Evolutionary conservation across 2,113 vertebrate genomes (phyloP), one percentile per base, ranked within the genome.

Genomic region (Dendrocopos noguchii): DNA sequence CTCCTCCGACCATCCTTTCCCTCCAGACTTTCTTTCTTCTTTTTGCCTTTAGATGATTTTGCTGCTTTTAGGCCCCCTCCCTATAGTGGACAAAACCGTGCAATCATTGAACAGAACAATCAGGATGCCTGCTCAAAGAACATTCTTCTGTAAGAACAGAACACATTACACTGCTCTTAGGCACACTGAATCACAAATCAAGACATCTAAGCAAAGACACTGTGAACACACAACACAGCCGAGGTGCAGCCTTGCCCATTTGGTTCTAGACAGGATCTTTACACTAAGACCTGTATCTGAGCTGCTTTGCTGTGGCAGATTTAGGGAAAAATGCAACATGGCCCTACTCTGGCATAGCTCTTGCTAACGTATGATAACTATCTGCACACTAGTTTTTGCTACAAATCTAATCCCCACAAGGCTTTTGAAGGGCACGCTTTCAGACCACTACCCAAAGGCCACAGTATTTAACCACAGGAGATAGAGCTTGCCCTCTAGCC

Each of bases 1-100:
- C n/a, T n/a, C n/a, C n/a, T n/a, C n/a, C n/a, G n/a, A n/a, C 98
- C 98, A 89, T 98, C 98, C 94, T 99, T 99, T 91, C 98, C 98
- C 87, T 99, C 99, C 94, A 98, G 97, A 94, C 95, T 98, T 80
- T 98, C 98, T 68, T 98, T 98, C 80, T 98, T 98, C 97, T 98
- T 99, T 96, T 98, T 98, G 80, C 98, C 98, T 98, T 98, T 98
- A 90, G 97, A 97, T 50, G 97, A 95, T 86, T 98, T 98, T 93
- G 96, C 71, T 87, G 94, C 89, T 93, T 98, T 98, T 91, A 98
- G 88, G 12, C 91, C 74, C 42, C 94, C 97, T 94, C 96, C 98
- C 98, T 98, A 20, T 36, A 97, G 93, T 0, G 97, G 91, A 96
- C 39, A 97, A 97, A 97, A 64, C 11, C 53, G 84, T 19, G 27